Evolutionary conservation across 2,888 invertebrate species (phyloP).

Genomic region (Lissonota sp.): DNA sequence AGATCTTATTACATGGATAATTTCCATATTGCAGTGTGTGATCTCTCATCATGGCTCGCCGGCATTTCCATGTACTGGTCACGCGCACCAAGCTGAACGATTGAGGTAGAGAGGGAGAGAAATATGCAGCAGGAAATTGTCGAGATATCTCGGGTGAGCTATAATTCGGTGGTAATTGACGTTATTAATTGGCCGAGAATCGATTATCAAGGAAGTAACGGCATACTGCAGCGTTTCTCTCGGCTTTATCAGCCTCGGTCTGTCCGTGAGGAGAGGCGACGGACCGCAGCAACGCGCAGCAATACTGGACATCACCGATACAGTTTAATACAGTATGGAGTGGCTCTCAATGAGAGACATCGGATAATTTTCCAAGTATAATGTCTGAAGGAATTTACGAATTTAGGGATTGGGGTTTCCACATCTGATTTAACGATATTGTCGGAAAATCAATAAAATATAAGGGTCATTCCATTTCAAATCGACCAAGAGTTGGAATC

Average conservation of each 20-base stretch:
- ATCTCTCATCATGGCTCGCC: conserved; percentile 48
- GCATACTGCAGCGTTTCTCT: conserved; percentile 50
- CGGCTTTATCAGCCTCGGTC: conserved; percentile 50
- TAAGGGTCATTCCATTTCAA: no score
- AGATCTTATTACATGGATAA: conserved; percentile 52
- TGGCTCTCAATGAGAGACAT: background rate
- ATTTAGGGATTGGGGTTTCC: no score
- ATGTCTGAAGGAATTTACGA: no score
- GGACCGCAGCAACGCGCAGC: conserved; percentile 47
- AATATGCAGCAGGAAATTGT: conserved; percentile 63
- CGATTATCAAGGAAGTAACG: conserved; percentile 66
- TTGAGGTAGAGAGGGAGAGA: conserved; percentile 7
- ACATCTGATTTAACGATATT: no score
- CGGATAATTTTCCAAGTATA: background rate
- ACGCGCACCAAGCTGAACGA: conserved; percentile 18
- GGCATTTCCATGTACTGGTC: conserved; percentile 32
- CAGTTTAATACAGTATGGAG: conserved; percentile 4
- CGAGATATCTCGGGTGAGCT: conserved; percentile 63
- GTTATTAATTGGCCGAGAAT: conserved; percentile 67
- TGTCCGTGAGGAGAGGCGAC: conserved; percentile 49
- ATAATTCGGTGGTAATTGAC: conserved; percentile 68
- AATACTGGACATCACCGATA: conserved; percentile 30
- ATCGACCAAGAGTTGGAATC: no score
- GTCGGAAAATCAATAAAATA: no score
- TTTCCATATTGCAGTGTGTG: conserved; percentile 59